Base-by-base conservation (phyloP, 2,888 invertebrate species). In the Sceliomorpha sp. region DNA sequence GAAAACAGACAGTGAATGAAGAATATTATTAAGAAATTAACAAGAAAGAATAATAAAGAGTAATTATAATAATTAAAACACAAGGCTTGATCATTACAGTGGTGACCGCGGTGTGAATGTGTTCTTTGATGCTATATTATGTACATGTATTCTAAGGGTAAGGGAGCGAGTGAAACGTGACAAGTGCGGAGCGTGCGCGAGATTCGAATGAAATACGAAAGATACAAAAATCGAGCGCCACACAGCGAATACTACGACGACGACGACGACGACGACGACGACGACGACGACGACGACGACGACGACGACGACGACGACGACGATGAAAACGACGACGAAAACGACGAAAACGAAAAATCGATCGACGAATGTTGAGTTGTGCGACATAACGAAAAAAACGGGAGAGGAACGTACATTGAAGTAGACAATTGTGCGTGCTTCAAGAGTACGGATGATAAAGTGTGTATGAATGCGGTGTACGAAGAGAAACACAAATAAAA, bases 31-130 rank as follows among this genome's bases (percentile, higher is more conserved):
- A 85, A 87, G 85, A 80, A 79, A 86, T n/a, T 83, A 83, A 84
- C 80, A 87, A 84, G 76, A 84, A 83, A 78, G 78, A 77, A 80
- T 80, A 82, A 81, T 80, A 79, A 80, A 80, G 78, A 82, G 76
- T 80, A 81, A 79, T 79, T 79, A 80, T 79, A 78, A 76, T 76
- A 76, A 75, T 75, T 76, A 77, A 64, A 71, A 75, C 71, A 20
- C 3, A 70, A 74, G 78, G 89, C 89, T 89, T 89, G 88, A 88
- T 89, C n/a, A n/a, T 89, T 88, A 87, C 83, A 88, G 87, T 88
- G 87, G 26, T 47, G 51, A 56, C 50, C 31, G 45, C 74, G 74
- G 77, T 58, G 62, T 71, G 74, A 74, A 70, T 72, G 60, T 70
- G 56, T 70, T 60, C 66, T 64, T 66, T 53, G 62, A 66, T 56